Conservation (phyloP, 1,140 invertebrate species). For the Tetragonula clypearis region DNA sequence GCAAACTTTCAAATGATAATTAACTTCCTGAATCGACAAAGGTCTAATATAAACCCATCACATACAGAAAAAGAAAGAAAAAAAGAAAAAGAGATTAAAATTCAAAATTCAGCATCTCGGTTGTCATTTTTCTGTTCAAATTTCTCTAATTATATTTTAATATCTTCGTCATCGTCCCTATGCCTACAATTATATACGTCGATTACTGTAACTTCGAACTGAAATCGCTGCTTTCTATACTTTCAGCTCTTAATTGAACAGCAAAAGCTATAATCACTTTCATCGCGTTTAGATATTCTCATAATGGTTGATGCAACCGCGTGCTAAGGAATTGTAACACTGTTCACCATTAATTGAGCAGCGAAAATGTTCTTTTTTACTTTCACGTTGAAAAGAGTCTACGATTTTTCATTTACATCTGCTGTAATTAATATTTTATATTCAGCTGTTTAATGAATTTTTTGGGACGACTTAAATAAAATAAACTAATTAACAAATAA, state of each 20-base stretch:
- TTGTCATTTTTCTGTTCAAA: not conserved
- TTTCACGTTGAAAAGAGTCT: not conserved
- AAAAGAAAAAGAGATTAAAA: too few species aligned
- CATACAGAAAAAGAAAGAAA: too few species aligned
- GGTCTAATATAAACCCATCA: too few species aligned
- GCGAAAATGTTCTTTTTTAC: not conserved
- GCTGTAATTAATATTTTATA: not conserved
- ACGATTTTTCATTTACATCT: not conserved
- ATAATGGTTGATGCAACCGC: constrained; percentile 6
- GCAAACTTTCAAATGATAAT: too few species aligned
- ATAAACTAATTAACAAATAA: too few species aligned
- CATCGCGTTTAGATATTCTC: not conserved
- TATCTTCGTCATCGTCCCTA: not conserved
- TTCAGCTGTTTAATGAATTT: too few species aligned
- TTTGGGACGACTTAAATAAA: too few species aligned
- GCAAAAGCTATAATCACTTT: not conserved
- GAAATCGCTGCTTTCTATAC: constrained; percentile 15
- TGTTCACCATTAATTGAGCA: not conserved
- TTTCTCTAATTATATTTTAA: constrained; percentile 7
- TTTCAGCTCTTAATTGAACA: not conserved
- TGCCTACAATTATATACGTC: not conserved
- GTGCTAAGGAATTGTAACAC: constrained; percentile 5
- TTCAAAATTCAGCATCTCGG: not conserved
- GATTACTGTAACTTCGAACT: not conserved
- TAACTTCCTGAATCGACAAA: not conserved